These are phyloP conservation scores for Andrena trimmerana DNA, from an alignment of 2,888 invertebrate genomes.

Conservation along the genomic window DNA sequence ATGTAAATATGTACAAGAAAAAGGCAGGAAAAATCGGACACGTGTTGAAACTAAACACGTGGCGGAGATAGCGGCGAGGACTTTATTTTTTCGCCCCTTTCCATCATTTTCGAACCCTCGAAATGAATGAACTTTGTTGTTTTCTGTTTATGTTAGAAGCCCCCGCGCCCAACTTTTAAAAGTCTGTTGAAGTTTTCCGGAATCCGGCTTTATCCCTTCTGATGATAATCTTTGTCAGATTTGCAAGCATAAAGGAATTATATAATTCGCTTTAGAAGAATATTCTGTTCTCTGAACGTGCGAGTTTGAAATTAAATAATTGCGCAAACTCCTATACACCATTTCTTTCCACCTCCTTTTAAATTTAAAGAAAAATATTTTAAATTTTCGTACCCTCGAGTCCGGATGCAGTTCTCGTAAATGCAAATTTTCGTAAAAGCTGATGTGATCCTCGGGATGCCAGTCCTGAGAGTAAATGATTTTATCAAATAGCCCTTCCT, in stretches of 20 bases:
- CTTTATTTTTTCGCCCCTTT: background rate
- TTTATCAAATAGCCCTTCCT: constrained; percentile 92
- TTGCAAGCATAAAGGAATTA: no score
- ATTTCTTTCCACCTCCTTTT: no score
- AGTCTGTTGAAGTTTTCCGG: background rate
- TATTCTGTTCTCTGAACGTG: background rate
- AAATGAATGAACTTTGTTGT: background rate
- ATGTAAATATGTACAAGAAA: no score
- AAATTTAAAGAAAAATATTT: background rate
- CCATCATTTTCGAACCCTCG: background rate
- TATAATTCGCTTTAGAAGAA: no score
- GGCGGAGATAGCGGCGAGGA: background rate
- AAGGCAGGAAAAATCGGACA: no score
- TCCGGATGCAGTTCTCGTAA: constrained; percentile 90
- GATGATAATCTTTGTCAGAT: background rate
- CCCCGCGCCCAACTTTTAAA: background rate
- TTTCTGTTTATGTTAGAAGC: background rate
- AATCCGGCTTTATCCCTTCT: background rate
- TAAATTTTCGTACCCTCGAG: constrained; percentile 70
- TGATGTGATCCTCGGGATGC: constrained; percentile 98
- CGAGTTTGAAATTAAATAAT: background rate
- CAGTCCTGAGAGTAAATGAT: constrained; percentile 97
- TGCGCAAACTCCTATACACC: no score
- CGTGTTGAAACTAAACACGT: background rate
- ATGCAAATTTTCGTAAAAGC: constrained; percentile 96